Percentiles rank a stretch among this genome's conserved stretches.
Evolutionary conservation across 2,113 vertebrate species (phyloP).

Genomic region (Paradoxurus hermaphroditus): DNA sequence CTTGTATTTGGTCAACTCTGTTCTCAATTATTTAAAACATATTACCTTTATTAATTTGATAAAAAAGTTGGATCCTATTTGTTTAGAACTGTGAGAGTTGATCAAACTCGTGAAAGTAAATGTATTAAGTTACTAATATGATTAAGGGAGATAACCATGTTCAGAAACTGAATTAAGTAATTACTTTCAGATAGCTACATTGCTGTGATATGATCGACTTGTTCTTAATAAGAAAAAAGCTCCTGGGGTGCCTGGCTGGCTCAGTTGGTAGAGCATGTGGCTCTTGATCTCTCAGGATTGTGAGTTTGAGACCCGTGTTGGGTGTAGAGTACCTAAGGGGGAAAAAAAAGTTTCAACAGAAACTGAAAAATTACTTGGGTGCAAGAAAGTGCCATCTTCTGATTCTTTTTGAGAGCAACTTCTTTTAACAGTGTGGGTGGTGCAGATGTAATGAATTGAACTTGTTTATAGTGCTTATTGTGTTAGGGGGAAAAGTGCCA

Average conservation of each 20-base stretch:
- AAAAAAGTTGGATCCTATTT: not conserved
- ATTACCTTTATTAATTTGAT: slow-evolving; percentile 29
- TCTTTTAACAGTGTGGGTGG: not conserved
- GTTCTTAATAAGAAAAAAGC: not conserved
- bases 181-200: not conserved
- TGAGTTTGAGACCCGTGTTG: too few species aligned
- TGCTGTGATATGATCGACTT: not conserved
- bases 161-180: not conserved
- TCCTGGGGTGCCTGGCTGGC: too few species aligned
- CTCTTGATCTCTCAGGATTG: too few species aligned
- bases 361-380: slow-evolving; percentile 30
- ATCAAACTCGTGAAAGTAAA: not conserved
- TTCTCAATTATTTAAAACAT: not conserved
- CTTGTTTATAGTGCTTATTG: not conserved
- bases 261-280: too few species aligned
- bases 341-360: not conserved
- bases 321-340: too few species aligned
- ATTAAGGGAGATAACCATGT: slow-evolving; percentile 28
- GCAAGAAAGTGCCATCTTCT: not conserved
- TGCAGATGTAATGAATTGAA: not conserved
- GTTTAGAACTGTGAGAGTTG: not conserved
- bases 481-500: not conserved
- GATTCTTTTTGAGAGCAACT: not conserved
- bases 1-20: not conserved
- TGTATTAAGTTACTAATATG: not conserved